Evolutionary conservation across 2,888 invertebrate species (phyloP), one percentile per base, ranked within the genome.

Genomic region (Mesorhabditis spiculigera): DNA sequence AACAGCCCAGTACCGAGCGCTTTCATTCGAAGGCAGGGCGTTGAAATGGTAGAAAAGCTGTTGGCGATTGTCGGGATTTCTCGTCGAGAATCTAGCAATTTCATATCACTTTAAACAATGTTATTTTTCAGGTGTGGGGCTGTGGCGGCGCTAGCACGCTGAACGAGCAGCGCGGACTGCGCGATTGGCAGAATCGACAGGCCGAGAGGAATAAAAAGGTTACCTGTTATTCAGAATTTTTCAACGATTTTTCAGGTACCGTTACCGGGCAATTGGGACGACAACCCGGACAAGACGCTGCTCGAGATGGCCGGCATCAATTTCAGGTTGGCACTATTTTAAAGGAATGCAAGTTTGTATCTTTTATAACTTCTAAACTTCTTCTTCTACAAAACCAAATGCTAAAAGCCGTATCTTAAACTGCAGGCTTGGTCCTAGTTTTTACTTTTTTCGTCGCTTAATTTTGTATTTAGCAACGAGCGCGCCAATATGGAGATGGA

Each of bases 211-310:
- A 93, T 81, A 89, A 92, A 68, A 90, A 91, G 84, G 93, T 79
- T 41, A 69, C 45, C 28, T 45, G 43, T 43, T 41, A 8, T 50
- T 41, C 28, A 45, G 44, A 13, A 64, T 16, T 16, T 13, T 28
- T 63, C 8, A 68, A 43, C 4, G 44, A 16, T 58, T 65, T 80
- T 83, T 72, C 78, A 87, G 86, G 82, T 95, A 6, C 94, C 94
- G 86, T 87, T 94, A 72, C 91, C 93, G 0, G 91, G 92, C 41
- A 94, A 95, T 86, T 96, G 95, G 95, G 90, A 93, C 85, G 94
- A 95, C 86, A 94, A 95, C 88, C 95, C 95, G 0, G 95, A 96
- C 89, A 90, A 94, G 71, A 93, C 94, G 86, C 89, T 95, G 67
- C 88, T 95, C 74, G 93, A 94, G 87, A 88, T 94, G 85, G 94